These are phyloP conservation scores for Muraenolepis orangiensis DNA, from an alignment of 2,797 vertebrate genomes.

Conservation along the genomic window DNA sequence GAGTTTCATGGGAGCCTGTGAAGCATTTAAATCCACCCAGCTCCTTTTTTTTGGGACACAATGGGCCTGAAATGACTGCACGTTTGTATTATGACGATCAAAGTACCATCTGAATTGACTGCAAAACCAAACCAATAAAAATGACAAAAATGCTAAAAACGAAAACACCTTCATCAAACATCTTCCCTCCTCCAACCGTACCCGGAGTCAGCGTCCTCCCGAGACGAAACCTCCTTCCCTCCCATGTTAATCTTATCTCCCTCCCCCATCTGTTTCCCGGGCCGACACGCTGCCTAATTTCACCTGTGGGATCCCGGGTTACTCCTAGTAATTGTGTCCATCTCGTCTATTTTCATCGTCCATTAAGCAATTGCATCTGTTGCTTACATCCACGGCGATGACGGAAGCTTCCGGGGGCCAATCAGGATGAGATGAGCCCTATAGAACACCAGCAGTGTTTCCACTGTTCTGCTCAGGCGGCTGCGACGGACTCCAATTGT, in stretches of 20 bases:
- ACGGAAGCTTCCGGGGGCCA: conserved; percentile 17
- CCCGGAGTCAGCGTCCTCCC: neutral
- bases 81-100: neutral
- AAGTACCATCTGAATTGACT: neutral
- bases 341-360: conserved; percentile 44
- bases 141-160: neutral
- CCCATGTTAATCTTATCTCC: neutral
- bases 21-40: neutral
- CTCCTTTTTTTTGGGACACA: neutral
- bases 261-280: conserved; percentile 33
- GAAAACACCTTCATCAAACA: no score
- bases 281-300: conserved; percentile 40
- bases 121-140: neutral
- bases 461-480: conserved; percentile 15
- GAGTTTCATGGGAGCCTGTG: conserved; percentile 5
- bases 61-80: neutral
- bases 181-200: no score
- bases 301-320: conserved; percentile 32
- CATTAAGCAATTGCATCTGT: conserved; percentile 50
- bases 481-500: conserved; percentile 8
- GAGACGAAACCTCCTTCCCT: neutral
- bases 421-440: conserved; percentile 24
- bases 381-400: conserved; percentile 29
- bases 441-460: conserved; percentile 21
- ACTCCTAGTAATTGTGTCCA: conserved; percentile 40